phyloP scores from a whole-genome alignment of 2,888 invertebrate genomes.

The Drosophila setosimentum region DNA sequence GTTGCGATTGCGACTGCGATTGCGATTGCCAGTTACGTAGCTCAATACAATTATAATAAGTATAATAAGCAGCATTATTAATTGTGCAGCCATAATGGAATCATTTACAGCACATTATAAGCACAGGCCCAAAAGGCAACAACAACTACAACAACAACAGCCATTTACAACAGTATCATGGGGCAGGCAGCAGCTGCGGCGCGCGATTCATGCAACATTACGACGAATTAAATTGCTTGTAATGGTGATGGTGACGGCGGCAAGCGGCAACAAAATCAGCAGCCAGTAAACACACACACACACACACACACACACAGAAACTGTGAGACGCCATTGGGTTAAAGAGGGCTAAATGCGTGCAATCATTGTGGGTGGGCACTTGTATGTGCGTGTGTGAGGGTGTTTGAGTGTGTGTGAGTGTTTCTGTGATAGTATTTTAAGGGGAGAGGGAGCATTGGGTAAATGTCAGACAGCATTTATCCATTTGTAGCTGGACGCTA shows the following conservation, averaged over 20 bases:
- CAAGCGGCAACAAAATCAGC: slow-evolving; percentile 35
- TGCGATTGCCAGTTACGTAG: slow-evolving; percentile 4
- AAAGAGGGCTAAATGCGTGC: slow-evolving; percentile 77
- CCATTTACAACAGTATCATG: slow-evolving; percentile 38
- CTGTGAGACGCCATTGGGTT: slow-evolving; percentile 53
- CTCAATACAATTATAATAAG: slow-evolving; percentile 30
- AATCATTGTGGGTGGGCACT: slow-evolving; percentile 61
- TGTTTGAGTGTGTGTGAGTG: slow-evolving; percentile 18
- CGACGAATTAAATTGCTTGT: slow-evolving; percentile 83
- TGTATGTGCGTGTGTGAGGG: slow-evolving; percentile 11
- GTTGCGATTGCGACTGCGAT: slow-evolving; percentile 15
- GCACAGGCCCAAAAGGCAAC: slow-evolving; percentile 34
- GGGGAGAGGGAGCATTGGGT: slow-evolving; percentile 27
- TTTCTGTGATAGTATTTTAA: slow-evolving; percentile 13
- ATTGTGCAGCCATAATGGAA: slow-evolving; percentile 74
- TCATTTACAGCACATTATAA: slow-evolving; percentile 77
- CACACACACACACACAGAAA: slow-evolving; percentile 22
- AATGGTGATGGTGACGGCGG: slow-evolving; percentile 68
- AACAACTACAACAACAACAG: slow-evolving; percentile 31
- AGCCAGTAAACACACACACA: slow-evolving; percentile 16
- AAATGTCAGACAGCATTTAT: slow-evolving; percentile 80
- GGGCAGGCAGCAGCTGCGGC: slow-evolving; percentile 41
- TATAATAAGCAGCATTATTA: slow-evolving; percentile 53
- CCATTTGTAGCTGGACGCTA: slow-evolving; percentile 75
- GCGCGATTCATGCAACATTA: slow-evolving; percentile 72